Conservation (phyloP, 2,888 invertebrate genomes). For the Vannuccia rotundouncinata region DNA sequence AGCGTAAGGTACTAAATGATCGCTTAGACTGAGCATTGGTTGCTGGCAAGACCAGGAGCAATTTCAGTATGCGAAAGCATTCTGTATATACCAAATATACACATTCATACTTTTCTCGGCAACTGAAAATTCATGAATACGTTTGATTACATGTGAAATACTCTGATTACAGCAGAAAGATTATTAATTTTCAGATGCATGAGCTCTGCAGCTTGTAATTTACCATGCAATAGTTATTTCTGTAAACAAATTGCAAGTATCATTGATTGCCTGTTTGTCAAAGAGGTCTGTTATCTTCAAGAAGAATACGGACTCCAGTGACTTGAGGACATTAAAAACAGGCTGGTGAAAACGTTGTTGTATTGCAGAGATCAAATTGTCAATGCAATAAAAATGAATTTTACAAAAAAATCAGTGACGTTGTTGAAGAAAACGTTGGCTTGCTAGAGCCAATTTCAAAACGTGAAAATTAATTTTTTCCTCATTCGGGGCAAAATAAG, state of each 20-base stretch:
- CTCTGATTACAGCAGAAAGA: slow-evolving; percentile 16
- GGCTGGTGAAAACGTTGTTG: slow-evolving; percentile 17
- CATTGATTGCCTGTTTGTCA: slow-evolving; percentile 6
- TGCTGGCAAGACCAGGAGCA: slow-evolving; percentile 15
- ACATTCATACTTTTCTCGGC: slow-evolving; percentile 18
- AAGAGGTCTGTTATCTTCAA: slow-evolving; percentile 26
- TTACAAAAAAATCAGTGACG: slow-evolving; percentile 9
- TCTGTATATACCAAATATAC: no score
- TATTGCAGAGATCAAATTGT: slow-evolving; percentile 19
- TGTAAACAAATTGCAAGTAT: slow-evolving; percentile 21
- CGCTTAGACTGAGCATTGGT: slow-evolving; percentile 16
- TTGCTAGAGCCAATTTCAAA: slow-evolving; percentile 17
- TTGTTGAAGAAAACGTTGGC: neutral
- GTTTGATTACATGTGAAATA: slow-evolving; percentile 17
- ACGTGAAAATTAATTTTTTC: neutral
- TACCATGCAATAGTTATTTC: neutral
- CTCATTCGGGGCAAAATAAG: slow-evolving; percentile 13
- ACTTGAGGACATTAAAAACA: slow-evolving; percentile 10
- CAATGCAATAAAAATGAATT: slow-evolving; percentile 16
- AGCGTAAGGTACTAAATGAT: slow-evolving; percentile 8
- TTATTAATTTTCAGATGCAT: slow-evolving; percentile 14
- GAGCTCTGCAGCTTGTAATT: slow-evolving; percentile 19
- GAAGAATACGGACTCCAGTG: slow-evolving; percentile 13
- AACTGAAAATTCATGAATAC: slow-evolving; percentile 12
- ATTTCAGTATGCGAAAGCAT: neutral